Evolutionary conservation across 1,140 invertebrate genomes (phyloP).

Genomic region (Diabrotica virgifera): DNA sequence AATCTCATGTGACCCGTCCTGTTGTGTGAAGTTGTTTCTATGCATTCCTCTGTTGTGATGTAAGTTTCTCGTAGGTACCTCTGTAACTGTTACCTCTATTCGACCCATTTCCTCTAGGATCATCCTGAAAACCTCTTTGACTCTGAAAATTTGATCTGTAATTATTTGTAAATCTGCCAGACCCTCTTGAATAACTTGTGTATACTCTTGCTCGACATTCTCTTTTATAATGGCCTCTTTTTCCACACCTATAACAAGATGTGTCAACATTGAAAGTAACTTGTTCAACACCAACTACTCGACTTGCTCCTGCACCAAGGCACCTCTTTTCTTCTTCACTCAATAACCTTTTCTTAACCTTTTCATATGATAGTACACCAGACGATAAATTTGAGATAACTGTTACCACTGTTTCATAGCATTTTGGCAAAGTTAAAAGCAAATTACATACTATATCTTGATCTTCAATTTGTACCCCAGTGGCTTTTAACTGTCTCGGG

Average conservation of each 20-base stretch:
- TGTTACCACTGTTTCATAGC: conserved; percentile 24
- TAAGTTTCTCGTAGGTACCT: neutral
- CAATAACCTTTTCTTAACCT: conserved; percentile 24
- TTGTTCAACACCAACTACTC: too few relatives aligned
- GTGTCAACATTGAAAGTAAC: too few relatives aligned
- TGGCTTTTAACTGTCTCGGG: conserved; percentile 25
- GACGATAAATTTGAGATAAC: conserved; percentile 24
- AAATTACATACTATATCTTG: too few relatives aligned
- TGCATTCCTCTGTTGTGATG: neutral
- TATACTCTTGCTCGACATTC: neutral
- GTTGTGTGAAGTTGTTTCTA: neutral
- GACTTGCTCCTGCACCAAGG: too few relatives aligned
- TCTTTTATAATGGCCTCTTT: too few relatives aligned
- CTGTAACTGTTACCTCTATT: neutral
- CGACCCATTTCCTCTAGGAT: neutral
- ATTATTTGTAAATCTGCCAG: neutral
- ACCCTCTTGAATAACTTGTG: neutral
- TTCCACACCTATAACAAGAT: too few relatives aligned
- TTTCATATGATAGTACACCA: conserved; percentile 10
- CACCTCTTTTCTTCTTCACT: too few relatives aligned
- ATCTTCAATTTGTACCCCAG: conserved; percentile 21
- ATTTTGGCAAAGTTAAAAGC: conserved; percentile 24
- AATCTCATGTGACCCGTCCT: neutral
- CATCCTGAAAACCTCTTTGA: too few relatives aligned
- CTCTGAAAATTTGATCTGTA: neutral